These are phyloP conservation scores for Macquaria australasica DNA, from an alignment of 2,113 vertebrate species.

Conservation along the genomic window DNA sequence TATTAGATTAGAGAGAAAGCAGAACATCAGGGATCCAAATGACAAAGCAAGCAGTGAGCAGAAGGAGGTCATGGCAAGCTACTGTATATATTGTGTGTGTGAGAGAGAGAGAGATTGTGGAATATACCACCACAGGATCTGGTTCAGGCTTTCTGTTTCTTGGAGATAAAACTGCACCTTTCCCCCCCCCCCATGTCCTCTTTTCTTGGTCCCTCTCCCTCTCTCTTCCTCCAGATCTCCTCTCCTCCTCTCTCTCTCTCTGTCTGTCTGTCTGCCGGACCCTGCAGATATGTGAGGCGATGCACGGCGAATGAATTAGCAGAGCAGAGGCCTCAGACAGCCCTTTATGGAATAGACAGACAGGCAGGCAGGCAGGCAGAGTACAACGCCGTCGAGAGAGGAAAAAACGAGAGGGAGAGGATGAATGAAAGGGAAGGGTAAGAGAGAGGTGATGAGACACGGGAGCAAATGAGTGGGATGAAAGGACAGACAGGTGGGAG, in stretches of 20 bases:
- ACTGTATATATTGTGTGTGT: constrained; percentile 37
- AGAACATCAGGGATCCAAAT: constrained; percentile 35
- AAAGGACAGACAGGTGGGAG: constrained; percentile 69
- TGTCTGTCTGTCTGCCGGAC: constrained; percentile 69
- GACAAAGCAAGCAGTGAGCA: constrained; percentile 57
- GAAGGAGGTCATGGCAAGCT: constrained; percentile 61
- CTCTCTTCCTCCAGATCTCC: constrained; percentile 49
- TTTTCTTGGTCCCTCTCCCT: constrained; percentile 54
- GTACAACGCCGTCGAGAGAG: constrained; percentile 41
- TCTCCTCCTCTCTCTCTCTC: constrained; percentile 35
- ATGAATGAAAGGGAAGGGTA: constrained; percentile 61
- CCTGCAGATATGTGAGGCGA: constrained; percentile 79
- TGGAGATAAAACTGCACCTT: constrained; percentile 75
- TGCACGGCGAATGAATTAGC: constrained; percentile 81
- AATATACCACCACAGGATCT: constrained; percentile 70
- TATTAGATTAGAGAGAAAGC: constrained; percentile 62
- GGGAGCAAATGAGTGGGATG: constrained; percentile 64
- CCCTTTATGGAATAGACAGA: constrained; percentile 65
- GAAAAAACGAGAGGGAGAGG: constrained; percentile 24
- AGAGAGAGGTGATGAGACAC: constrained; percentile 60
- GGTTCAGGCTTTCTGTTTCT: constrained; percentile 70
- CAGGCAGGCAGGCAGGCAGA: constrained; percentile 32
- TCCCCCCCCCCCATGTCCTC: constrained; percentile 54
- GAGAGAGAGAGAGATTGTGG: constrained; percentile 48
- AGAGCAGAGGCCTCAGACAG: constrained; percentile 72